These are phyloP conservation scores for Plecotus auritus DNA, from an alignment of 2,113 vertebrate species.

Conservation along the genomic window DNA sequence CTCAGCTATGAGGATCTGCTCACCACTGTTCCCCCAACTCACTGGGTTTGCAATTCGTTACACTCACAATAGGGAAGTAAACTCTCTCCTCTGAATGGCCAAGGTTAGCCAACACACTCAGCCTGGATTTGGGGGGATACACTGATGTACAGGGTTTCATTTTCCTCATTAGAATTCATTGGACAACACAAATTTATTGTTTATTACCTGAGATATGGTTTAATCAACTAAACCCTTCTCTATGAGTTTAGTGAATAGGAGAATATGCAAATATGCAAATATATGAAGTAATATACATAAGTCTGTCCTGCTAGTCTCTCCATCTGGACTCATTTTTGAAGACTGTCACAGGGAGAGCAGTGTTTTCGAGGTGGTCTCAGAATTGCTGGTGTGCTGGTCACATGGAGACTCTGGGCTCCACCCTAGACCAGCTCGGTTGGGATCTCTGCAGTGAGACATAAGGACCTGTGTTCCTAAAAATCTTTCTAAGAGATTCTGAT, in stretches of 20 bases:
- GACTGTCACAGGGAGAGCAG: neutral
- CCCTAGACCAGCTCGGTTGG: neutral
- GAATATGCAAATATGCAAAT: neutral
- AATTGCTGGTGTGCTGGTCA: neutral
- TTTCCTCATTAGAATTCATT: neutral
- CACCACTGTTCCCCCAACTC: accelerated
- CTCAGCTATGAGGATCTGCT: neutral
- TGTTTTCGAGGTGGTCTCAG: neutral
- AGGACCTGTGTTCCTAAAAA: neutral
- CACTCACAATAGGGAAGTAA: too few relatives aligned
- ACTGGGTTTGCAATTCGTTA: neutral
- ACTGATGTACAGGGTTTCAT: neutral
- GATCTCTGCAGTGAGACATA: neutral
- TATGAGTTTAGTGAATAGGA: too few relatives aligned
- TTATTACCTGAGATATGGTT: neutral
- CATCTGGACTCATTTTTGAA: too few relatives aligned
- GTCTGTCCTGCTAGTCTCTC: neutral
- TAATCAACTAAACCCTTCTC: neutral
- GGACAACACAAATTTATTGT: neutral
- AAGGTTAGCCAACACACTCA: accelerated
- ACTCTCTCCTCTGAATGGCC: neutral
- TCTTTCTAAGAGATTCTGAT: neutral
- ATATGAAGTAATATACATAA: neutral
- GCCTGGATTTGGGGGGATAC: accelerated
- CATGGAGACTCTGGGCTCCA: neutral